Conservation (phyloP, 2,888 invertebrate genomes). For the Aphidoletes aphidimyza region DNA sequence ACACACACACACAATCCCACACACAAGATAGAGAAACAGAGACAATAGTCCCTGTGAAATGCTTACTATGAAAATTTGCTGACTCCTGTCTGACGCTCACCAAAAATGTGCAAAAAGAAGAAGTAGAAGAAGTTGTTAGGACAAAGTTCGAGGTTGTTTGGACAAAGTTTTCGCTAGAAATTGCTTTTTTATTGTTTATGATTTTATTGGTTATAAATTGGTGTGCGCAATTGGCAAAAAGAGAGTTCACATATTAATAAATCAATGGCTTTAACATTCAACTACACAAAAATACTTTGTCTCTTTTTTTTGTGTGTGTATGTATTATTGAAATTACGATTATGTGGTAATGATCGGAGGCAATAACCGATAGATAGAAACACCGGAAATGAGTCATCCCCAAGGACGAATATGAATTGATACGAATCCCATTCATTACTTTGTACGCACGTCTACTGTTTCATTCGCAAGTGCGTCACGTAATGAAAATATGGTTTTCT, state of each 20-base stretch:
- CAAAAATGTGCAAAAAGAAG: neutral
- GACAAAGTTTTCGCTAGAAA: conserved; percentile 22
- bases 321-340: conserved; percentile 1
- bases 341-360: too few species aligned
- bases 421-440: too few species aligned
- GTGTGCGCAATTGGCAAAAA: conserved; percentile 1
- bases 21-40: too few species aligned
- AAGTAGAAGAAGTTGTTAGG: neutral
- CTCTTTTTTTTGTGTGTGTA: neutral
- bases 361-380: too few species aligned
- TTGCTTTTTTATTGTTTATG: conserved; percentile 7
- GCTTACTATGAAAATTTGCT: too few species aligned
- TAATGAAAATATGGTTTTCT: too few species aligned
- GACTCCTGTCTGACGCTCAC: conserved; percentile 34
- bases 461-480: too few species aligned
- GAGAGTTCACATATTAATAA: conserved; percentile 8
- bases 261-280: conserved; percentile 14
- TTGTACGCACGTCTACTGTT: too few species aligned
- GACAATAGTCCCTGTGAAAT: too few species aligned
- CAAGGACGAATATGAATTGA: too few species aligned
- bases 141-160: conserved; percentile 24
- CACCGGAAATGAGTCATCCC: too few species aligned
- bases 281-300: neutral
- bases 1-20: too few species aligned
- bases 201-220: conserved; percentile 46